Evolutionary conservation across 2,113 vertebrate species (phyloP), one percentile per base, ranked within the genome.

Genomic region (Apodemus speciosus): DNA sequence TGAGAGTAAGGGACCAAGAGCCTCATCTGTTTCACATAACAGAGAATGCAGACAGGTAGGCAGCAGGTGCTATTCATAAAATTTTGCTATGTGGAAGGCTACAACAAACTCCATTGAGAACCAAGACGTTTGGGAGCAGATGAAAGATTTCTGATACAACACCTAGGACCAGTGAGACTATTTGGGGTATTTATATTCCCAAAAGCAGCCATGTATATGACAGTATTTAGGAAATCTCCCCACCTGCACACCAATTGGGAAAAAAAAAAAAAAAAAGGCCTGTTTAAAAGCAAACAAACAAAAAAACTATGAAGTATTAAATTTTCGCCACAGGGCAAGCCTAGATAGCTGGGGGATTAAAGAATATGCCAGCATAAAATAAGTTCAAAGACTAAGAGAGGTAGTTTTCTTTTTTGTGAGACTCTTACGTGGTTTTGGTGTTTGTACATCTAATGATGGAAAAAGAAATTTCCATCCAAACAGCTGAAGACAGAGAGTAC

Each of bases 1-100:
- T 66, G 76, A 66, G 46, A 56, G 64, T 79, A 16, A 92, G 64
- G 14, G 35, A 88, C 21, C 27, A 51, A 53, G 43, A 58, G 77
- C 86, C 10, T 92, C 23, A 53, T 71, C 43, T 56, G 43, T 85
- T 91, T 62, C 73, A 46, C 6, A 53, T 64, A 58, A 69, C 15
- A 76, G 23, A 7, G 32, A 86, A 81, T 27, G 76, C 14, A 86
- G 30, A 43, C 58, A 85, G 49, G 69, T 60, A 92, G 75, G 80
- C 43, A 80, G 68, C 69, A 49, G 49, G 73, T 60, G 38, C 16
- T 85, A 18, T 0, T 91, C 88, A 89, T n/a, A 81, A 93, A 95
- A 85, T 62, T 83, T 83, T 80, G 88, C 35, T 73, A n/a, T 2
- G 71, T 30, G 18, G 38, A 25, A 62, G 62, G 62, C 32, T 46